Percentiles rank a stretch among this genome's conserved stretches.
phyloP scores from a whole-genome alignment of 2,888 invertebrate species.

The Dermolepida albohirtum region DNA sequence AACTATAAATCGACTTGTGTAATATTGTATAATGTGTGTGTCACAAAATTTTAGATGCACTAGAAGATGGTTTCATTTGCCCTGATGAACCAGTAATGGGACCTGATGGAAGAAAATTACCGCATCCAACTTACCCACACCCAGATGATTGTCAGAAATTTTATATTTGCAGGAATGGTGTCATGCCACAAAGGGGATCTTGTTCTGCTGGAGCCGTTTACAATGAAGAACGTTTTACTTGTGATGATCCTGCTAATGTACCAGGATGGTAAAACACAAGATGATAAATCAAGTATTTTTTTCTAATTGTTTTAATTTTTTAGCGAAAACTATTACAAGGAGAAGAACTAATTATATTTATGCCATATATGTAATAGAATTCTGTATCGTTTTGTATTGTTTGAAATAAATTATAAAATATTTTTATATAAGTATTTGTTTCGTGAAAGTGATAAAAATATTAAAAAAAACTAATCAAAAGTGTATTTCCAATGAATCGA shows the following conservation, averaged over 20 bases:
- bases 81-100: constrained; percentile 75
- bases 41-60: constrained; percentile 67
- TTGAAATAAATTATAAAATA: constrained; percentile 32
- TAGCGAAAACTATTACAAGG: constrained; percentile 60
- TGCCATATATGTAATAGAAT: constrained; percentile 36
- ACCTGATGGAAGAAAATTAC: constrained; percentile 75
- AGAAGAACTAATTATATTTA: constrained; percentile 43
- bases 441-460: no score
- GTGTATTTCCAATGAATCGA: no score
- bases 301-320: constrained; percentile 49
- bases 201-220: constrained; percentile 81
- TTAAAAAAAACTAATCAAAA: no score
- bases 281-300: neutral
- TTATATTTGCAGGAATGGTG: constrained; percentile 83
- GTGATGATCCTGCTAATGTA: constrained; percentile 82
- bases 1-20: neutral
- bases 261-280: constrained; percentile 75
- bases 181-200: constrained; percentile 80
- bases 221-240: constrained; percentile 81
- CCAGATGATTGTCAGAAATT: constrained; percentile 85
- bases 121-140: constrained; percentile 83
- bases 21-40: constrained; percentile 4
- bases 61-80: constrained; percentile 83
- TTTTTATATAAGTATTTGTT: constrained; percentile 6
- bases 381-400: constrained; percentile 33